Conservation (phyloP, 2,797 vertebrate species). For the Rhadinocentrus ornatus region DNA sequence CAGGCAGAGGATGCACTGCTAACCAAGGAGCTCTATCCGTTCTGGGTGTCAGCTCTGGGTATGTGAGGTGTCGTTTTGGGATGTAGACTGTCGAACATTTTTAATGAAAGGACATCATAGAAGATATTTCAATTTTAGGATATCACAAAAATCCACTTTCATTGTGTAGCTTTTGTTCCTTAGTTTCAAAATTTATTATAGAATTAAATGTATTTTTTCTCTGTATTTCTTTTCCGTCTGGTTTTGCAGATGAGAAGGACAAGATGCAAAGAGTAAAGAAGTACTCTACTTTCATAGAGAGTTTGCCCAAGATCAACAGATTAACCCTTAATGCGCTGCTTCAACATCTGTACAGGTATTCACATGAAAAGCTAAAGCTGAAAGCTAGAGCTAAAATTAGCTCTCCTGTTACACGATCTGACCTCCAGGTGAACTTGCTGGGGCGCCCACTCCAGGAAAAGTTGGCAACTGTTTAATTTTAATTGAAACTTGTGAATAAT, state of each 20-base stretch:
- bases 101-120: neutral
- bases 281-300: constrained; percentile 90
- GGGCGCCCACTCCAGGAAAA: neutral
- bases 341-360: constrained; percentile 94
- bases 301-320: constrained; percentile 88
- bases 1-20: constrained; percentile 92
- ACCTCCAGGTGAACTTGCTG: neutral
- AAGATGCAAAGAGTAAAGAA: constrained; percentile 88
- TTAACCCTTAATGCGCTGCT: constrained; percentile 91
- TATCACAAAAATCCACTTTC: neutral
- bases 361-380: neutral
- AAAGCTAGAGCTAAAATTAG: neutral
- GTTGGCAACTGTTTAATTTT: neutral
- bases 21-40: constrained; percentile 95
- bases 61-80: constrained; percentile 9
- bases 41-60: constrained; percentile 96
- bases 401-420: too few relatives aligned
- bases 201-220: neutral
- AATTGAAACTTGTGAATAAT: neutral
- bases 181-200: neutral
- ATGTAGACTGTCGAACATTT: neutral
- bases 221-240: constrained; percentile 4
- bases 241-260: constrained; percentile 84
- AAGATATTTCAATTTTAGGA: neutral
- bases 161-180: neutral